Evolutionary conservation across 2,797 vertebrate species (phyloP).

Genomic region (Hybognathus amarus): DNA sequence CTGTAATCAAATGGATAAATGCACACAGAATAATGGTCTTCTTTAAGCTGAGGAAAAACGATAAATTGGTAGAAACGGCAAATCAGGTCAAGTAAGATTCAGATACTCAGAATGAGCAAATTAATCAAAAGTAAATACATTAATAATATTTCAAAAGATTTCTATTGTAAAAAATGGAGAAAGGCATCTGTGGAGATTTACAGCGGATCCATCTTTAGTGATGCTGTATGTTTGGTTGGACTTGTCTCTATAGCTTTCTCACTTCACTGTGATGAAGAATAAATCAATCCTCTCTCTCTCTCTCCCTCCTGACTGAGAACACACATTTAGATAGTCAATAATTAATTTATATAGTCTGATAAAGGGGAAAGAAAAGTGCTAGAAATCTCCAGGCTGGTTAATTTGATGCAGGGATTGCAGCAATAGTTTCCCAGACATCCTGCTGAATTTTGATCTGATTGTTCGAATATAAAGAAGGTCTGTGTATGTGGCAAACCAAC

Average conservation of each 20-base stretch:
- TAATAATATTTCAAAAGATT: background rate
- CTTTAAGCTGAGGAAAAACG: background rate
- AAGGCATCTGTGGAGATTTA: conserved; percentile 6
- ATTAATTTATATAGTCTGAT: conserved; percentile 46
- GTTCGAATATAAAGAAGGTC: background rate
- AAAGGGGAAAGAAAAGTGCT: conserved; percentile 9
- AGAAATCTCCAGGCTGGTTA: background rate
- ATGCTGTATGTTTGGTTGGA: conserved; percentile 16
- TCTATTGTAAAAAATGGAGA: background rate
- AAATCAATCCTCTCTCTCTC: conserved; percentile 14
- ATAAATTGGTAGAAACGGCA: background rate
- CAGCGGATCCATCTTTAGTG: background rate
- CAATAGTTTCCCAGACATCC: background rate
- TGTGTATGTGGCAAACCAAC: background rate
- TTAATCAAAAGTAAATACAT: background rate
- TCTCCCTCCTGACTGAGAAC: conserved; percentile 24
- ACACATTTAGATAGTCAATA: conserved; percentile 35
- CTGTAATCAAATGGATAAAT: conserved; percentile 41
- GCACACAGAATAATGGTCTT: conserved; percentile 22
- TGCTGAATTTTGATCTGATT: background rate
- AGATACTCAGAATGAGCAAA: background rate
- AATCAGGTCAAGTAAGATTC: background rate
- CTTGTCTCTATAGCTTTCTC: conserved; percentile 36
- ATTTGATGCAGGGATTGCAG: background rate
- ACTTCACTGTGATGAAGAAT: conserved; percentile 16